phyloP scores from a whole-genome alignment of 2,797 vertebrate genomes.

The Crax fasciolata region DNA sequence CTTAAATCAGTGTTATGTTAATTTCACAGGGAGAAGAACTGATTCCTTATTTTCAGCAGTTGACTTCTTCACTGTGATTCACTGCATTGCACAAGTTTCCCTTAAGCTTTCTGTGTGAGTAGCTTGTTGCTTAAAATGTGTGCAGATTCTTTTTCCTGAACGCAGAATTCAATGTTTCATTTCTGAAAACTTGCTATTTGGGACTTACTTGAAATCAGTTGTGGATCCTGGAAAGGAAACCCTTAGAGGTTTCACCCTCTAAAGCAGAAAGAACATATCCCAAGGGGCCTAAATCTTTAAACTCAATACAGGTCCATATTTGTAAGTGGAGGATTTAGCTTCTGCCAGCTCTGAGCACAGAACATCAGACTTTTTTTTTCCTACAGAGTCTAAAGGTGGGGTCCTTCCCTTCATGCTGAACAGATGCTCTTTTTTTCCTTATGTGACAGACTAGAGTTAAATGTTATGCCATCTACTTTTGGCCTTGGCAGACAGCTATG shows the following conservation, averaged over 20 bases:
- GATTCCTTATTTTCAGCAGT: conserved; percentile 9
- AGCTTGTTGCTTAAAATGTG: background rate
- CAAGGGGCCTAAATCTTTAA: conserved; percentile 25
- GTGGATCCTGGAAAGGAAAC: background rate
- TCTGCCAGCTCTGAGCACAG: conserved; percentile 10
- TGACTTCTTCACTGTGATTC: background rate
- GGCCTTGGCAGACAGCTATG: background rate
- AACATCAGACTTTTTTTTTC: background rate
- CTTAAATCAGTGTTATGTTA: background rate
- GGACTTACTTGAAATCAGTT: background rate
- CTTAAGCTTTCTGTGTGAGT: background rate
- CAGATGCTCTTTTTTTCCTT: background rate
- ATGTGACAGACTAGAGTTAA: background rate
- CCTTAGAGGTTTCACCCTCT: background rate
- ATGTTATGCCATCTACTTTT: background rate
- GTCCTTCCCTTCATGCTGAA: background rate
- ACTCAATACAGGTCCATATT: background rate
- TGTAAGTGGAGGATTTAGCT: background rate
- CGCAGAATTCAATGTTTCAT: background rate
- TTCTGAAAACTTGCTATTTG: background rate
- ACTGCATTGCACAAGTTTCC: background rate
- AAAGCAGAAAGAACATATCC: background rate
- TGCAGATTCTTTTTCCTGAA: background rate
- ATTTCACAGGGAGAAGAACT: background rate
- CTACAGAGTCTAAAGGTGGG: background rate